Conservation (phyloP, 2,113 vertebrate species). For the Pseudopipra pipra region DNA sequence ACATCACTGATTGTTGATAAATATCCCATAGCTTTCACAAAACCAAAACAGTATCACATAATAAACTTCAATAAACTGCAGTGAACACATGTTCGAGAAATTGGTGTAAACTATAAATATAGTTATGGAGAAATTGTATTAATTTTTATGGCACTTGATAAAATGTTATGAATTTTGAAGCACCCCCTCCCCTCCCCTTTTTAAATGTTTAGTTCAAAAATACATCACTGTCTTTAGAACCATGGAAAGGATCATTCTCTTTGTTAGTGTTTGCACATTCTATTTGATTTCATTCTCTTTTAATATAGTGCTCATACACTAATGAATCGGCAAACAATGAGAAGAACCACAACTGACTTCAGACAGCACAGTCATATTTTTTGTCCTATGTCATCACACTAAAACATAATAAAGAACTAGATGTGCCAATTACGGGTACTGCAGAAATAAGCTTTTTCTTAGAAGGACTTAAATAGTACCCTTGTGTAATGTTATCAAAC, state of each 20-base stretch:
- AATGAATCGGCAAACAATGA: neutral
- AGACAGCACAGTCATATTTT: neutral
- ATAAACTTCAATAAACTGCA: neutral
- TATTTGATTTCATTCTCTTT: neutral
- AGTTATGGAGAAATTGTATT: neutral
- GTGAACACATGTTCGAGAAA: neutral
- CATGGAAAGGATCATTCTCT: neutral
- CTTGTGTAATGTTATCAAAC: neutral
- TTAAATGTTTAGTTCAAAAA: neutral
- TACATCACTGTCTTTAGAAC: neutral
- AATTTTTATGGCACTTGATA: neutral
- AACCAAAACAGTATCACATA: neutral
- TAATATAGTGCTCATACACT: neutral
- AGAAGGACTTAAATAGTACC: neutral
- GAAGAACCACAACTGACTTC: neutral
- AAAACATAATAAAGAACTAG: neutral
- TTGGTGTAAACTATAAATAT: neutral
- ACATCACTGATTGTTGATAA: neutral
- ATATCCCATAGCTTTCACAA: neutral
- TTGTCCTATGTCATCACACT: neutral
- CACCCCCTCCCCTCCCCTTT: accelerated
- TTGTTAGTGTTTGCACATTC: neutral
- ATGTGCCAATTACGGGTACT: neutral
- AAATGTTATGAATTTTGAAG: neutral
- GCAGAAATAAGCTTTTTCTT: neutral